Percentiles rank a stretch among this genome's conserved stretches.
Evolutionary conservation across 2,113 vertebrate genomes (phyloP).

Genomic region (Tetraodon nigroviridis): DNA sequence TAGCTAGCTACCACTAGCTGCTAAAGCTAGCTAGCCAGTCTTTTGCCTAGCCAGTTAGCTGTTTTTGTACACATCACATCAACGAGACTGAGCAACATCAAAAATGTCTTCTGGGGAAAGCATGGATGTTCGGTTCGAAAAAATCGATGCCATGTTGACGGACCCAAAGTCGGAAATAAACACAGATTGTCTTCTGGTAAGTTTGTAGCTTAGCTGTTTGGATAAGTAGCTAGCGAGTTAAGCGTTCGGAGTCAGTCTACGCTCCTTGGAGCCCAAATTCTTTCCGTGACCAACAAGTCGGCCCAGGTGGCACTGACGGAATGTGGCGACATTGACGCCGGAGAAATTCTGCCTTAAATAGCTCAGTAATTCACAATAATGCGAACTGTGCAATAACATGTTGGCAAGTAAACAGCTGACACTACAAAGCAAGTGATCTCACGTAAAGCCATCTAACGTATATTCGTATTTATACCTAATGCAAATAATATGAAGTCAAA

Average conservation of each 20-base stretch:
- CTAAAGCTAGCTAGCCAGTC: slow-evolving; percentile 63
- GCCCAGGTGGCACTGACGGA: slow-evolving; percentile 35
- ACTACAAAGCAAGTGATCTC: not conserved
- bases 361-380: not conserved
- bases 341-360: not conserved
- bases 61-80: slow-evolving; percentile 44
- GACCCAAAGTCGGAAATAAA: slow-evolving; percentile 98
- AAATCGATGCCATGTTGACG: slow-evolving; percentile 93
- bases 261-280: slow-evolving; percentile 48
- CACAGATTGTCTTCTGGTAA: slow-evolving; percentile 97
- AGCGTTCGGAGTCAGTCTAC: slow-evolving; percentile 54
- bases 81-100: slow-evolving; percentile 38
- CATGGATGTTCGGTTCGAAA: slow-evolving; percentile 92
- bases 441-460: no score
- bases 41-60: slow-evolving; percentile 43
- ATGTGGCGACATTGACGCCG: slow-evolving; percentile 10
- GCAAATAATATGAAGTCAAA: no score
- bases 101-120: slow-evolving; percentile 89
- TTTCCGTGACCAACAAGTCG: slow-evolving; percentile 43
- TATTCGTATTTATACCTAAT: no score
- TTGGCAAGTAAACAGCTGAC: no score
- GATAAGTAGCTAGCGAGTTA: slow-evolving; percentile 42
- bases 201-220: slow-evolving; percentile 61
- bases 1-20: slow-evolving; percentile 64
- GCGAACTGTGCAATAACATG: not conserved